Conservation (phyloP, 2,888 invertebrate species). For the Cheilosia vulpina region DNA sequence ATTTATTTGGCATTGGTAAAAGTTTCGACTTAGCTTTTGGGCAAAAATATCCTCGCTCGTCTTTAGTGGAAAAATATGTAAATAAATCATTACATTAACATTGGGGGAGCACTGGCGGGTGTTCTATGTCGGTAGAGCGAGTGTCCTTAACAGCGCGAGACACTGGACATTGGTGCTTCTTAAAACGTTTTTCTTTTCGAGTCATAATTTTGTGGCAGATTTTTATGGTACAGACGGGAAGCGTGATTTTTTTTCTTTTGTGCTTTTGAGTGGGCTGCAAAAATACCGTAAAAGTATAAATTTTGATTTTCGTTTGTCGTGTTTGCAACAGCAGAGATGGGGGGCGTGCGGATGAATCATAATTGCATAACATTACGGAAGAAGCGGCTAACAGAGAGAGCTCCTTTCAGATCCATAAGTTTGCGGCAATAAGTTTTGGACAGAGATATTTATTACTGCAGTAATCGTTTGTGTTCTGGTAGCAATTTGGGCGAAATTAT, state of each 20-base stretch:
- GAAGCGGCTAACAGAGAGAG: conserved; percentile 22
- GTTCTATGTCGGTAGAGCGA: conserved; percentile 15
- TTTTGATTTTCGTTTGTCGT: conserved; percentile 54
- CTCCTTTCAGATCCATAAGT: conserved; percentile 57
- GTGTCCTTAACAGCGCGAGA: conserved; percentile 63
- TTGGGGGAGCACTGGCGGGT: conserved; percentile 26
- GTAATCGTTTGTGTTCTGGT: conserved; percentile 68
- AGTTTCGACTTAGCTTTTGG: conserved; percentile 35
- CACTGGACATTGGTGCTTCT: conserved; percentile 71
- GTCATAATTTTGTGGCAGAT: conserved; percentile 77
- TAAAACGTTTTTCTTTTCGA: conserved; percentile 32
- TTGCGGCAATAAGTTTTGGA: conserved; percentile 60
- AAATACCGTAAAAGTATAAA: conserved; percentile 38
- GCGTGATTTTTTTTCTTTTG: conserved; percentile 33
- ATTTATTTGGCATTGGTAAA: conserved; percentile 39
- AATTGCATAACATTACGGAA: conserved; percentile 73
- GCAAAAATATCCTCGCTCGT: conserved; percentile 47
- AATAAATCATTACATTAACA: conserved; percentile 76
- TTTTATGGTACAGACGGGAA: conserved; percentile 72
- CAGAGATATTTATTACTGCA: conserved; percentile 71
- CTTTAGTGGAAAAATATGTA: conserved; percentile 76
- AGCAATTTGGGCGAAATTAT: conserved; percentile 53
- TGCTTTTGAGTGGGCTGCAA: conserved; percentile 1
- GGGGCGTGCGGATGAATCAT: conserved; percentile 36
- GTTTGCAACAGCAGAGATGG: conserved; percentile 5